Percentiles rank a stretch among this genome's conserved stretches.
phyloP scores from a whole-genome alignment of 2,113 vertebrate species.

The Eptatretus burgeri region DNA sequence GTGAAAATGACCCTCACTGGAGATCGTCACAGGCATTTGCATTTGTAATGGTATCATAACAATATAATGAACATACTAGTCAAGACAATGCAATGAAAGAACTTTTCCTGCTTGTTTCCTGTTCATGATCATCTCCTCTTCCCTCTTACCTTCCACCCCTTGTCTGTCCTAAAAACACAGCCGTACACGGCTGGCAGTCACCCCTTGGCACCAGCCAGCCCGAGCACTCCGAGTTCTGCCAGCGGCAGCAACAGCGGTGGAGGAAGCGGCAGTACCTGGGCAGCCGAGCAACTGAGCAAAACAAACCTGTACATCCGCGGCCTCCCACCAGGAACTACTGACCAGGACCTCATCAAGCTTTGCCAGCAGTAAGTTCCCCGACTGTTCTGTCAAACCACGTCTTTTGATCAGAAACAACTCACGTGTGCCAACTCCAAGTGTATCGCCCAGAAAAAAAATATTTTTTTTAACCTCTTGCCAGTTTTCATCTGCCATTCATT shows the following conservation, averaged over 20 bases:
- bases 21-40: too few species aligned
- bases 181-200: conserved; percentile 41
- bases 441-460: too few species aligned
- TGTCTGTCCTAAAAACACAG: conserved; percentile 17
- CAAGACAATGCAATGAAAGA: too few species aligned
- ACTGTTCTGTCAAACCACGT: too few species aligned
- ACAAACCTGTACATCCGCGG: conserved; percentile 76
- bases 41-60: too few species aligned
- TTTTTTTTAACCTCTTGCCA: too few species aligned
- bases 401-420: too few species aligned
- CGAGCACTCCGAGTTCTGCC: conserved; percentile 38
- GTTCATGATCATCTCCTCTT: background rate
- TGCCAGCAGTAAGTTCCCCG: conserved; percentile 49
- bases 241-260: conserved; percentile 39
- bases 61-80: too few species aligned
- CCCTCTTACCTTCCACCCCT: conserved; percentile 1
- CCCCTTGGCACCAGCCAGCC: conserved; percentile 52
- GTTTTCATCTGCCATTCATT: too few species aligned
- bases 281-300: conserved; percentile 50
- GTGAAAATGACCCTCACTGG: too few species aligned
- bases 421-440: too few species aligned
- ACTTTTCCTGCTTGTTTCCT: too few species aligned
- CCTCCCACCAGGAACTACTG: conserved; percentile 52
- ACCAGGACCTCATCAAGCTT: conserved; percentile 67
- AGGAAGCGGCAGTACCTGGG: conserved; percentile 16